These are phyloP conservation scores for Volucella bombylans DNA, from an alignment of 2,888 invertebrate species.

Conservation along the genomic window DNA sequence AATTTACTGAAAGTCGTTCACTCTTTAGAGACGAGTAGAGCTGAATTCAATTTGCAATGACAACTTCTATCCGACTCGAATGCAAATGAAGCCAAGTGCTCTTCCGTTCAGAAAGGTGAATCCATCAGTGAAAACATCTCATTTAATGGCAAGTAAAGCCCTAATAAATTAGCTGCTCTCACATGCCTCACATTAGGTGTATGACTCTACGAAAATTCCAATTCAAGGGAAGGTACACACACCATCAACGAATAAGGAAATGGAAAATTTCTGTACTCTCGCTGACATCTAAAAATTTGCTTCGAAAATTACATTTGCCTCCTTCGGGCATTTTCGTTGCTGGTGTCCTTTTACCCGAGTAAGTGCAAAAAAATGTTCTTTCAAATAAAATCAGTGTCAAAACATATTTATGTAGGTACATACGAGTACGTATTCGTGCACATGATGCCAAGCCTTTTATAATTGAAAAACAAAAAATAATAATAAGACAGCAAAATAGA, in stretches of 20 bases:
- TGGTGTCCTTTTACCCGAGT: not conserved
- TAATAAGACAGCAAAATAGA: slow-evolving; percentile 30
- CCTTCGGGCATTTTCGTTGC: not conserved
- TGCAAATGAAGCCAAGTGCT: not conserved
- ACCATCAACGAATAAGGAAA: not conserved
- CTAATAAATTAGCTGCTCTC: slow-evolving; percentile 49
- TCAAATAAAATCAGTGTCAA: slow-evolving; percentile 37
- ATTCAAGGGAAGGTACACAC: not conserved
- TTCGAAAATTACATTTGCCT: slow-evolving; percentile 41
- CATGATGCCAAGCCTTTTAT: slow-evolving; percentile 57
- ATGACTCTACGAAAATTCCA: not conserved
- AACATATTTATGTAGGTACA: slow-evolving; percentile 24
- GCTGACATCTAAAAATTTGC: slow-evolving; percentile 44
- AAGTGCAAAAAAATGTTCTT: slow-evolving; percentile 44
- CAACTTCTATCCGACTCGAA: not conserved
- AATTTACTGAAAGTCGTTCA: not conserved
- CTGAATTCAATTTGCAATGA: not conserved
- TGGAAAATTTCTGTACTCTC: slow-evolving; percentile 36
- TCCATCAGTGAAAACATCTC: slow-evolving; percentile 29
- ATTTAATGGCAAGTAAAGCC: slow-evolving; percentile 17
- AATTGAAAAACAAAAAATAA: slow-evolving; percentile 49
- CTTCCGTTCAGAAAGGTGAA: slow-evolving; percentile 41
- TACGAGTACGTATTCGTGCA: slow-evolving; percentile 27
- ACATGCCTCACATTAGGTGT: slow-evolving; percentile 8
- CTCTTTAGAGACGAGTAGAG: not conserved